Conservation (phyloP, 1,140 invertebrate species). For the Tyrophagus putrescentiae region DNA sequence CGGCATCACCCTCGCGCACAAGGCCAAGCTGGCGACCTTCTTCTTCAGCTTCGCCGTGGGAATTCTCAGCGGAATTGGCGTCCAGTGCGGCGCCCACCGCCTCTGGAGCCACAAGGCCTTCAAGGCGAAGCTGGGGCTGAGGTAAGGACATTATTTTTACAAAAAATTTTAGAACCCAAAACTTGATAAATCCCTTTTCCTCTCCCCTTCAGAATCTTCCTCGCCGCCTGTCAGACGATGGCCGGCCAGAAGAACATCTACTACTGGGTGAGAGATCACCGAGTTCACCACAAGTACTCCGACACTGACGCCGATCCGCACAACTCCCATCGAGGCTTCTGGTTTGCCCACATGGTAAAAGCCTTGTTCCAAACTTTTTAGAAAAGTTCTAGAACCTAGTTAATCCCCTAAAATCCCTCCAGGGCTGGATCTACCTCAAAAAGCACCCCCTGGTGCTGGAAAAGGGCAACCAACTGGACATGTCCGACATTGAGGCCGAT, state of each 20-base stretch:
- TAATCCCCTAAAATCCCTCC: no score
- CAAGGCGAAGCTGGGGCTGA: constrained; percentile 63
- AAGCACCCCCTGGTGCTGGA: constrained; percentile 78
- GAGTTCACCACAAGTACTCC: constrained; percentile 86
- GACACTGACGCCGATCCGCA: constrained; percentile 93
- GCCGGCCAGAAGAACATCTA: constrained; percentile 83
- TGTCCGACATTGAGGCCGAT: constrained; percentile 74
- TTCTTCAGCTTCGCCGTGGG: background rate
- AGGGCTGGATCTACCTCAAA: constrained; percentile 81
- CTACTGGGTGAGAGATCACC: constrained; percentile 83
- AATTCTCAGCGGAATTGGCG: background rate
- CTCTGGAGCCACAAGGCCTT: constrained; percentile 85
- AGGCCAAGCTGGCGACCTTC: background rate
- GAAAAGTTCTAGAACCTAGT: no score
- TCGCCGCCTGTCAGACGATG: constrained; percentile 61
- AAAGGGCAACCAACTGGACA: constrained; percentile 69
- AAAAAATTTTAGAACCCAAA: no score
- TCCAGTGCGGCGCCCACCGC: constrained; percentile 57
- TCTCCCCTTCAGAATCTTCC: constrained; percentile 60
- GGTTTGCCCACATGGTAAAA: constrained; percentile 92
- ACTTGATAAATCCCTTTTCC: no score
- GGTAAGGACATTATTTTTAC: no score
- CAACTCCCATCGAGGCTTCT: constrained; percentile 82
- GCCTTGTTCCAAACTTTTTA: no score
- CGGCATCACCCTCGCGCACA: background rate